Percentiles rank a stretch among this genome's conserved stretches.
Evolutionary conservation across 2,797 vertebrate genomes (phyloP).

Genomic region (Crax fasciolata): DNA sequence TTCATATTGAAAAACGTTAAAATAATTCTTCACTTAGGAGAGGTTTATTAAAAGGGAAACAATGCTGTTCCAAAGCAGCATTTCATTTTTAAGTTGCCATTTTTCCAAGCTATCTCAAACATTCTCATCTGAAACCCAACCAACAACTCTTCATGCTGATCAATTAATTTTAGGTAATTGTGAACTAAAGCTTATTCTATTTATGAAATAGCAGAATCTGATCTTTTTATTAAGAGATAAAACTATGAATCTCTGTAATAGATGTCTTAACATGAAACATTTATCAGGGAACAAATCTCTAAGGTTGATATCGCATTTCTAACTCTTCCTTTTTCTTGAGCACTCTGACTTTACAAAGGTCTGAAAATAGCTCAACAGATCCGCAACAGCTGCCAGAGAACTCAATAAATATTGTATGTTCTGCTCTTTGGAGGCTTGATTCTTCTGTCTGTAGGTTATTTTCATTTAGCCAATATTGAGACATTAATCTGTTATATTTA

Average conservation of each 20-base stretch:
- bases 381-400: background rate
- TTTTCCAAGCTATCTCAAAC: background rate
- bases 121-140: background rate
- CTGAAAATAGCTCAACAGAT: slow-evolving; percentile 21
- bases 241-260: background rate
- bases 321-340: background rate
- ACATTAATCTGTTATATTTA: background rate
- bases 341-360: background rate
- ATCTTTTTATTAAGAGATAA: background rate
- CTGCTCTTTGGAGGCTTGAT: background rate
- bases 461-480: background rate
- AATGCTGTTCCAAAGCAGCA: background rate
- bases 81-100: background rate
- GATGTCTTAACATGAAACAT: background rate
- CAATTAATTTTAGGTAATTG: background rate
- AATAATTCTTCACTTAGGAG: background rate
- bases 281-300: background rate
- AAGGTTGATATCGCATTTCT: background rate
- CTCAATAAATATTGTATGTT: background rate
- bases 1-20: background rate
- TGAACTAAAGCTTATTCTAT: background rate
- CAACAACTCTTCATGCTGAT: background rate
- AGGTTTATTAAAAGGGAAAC: background rate
- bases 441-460: slow-evolving; percentile 7
- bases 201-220: background rate